Evolutionary conservation across 2,113 vertebrate species (phyloP), one percentile per base, ranked within the genome.

Genomic region (Hyperopisus bebe): DNA sequence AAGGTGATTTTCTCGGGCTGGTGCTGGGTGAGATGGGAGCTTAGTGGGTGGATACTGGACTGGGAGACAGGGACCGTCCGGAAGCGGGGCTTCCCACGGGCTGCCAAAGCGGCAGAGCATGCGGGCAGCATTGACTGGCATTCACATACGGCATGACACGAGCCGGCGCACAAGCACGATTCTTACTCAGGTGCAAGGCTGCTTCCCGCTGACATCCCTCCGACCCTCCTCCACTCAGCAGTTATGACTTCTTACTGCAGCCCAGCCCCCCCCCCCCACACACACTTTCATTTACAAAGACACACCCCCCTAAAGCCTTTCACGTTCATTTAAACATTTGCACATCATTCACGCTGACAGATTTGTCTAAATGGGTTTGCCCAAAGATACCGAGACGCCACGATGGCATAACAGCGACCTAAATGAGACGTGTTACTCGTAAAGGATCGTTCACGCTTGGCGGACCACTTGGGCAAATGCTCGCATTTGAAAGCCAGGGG

Each of bases 341-440:
- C 74, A 80, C 74, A 80, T 80, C 74, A 80, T 80, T 80, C 74
- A 35, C 35, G 11, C 74, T 80, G 74, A 80, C 35, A 80, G 74
- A 80, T 80, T 80, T 80, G 74, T 80, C 35, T 80, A 80, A 80
- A 80, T 80, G 74, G 74, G 74, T 80, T 80, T 42, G 35, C 74
- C 15, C 74, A 80, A 19, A 80, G 31, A 80, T 7, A 80, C 35
- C 11, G 6, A 80, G 35, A 39, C 17, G 35, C 74, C 31, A 7
- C 15, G 15, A n/a, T 84, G 21, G 42, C 82, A 84, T 47, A 84
- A 47, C 44, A 24, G 42, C 44, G 3, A 3, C 82, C 82, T 84
- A 47, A 46, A 84, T 47, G 44, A 84, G 44, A 84, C 9, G 82
- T 84, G 35, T 84, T 47, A 46, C 44, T 84, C 82, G 10, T 84